Conservation (phyloP, 92 coral and sea anemone genomes). For the Parazoanthus darwini region DNA sequence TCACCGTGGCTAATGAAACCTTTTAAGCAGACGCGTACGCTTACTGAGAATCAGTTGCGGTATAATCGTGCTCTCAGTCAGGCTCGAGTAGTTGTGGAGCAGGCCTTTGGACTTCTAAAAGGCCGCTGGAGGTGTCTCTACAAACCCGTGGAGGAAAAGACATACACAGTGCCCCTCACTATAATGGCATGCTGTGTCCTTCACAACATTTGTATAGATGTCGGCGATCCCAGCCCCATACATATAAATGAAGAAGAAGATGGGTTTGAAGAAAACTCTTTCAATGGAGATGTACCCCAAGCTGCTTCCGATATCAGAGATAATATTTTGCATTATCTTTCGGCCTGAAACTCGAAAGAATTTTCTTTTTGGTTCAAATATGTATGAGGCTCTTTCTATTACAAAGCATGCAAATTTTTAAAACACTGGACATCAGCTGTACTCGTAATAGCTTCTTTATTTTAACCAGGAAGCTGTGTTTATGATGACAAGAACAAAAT, state of each 20-base stretch:
- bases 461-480: background rate
- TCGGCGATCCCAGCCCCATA: conserved; percentile 53
- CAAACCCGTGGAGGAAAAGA: conserved; percentile 53
- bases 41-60: conserved; percentile 48
- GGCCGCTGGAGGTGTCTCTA: conserved; percentile 55
- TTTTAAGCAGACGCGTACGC: conserved; percentile 53
- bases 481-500: background rate
- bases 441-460: no score
- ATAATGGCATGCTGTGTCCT: conserved; percentile 36
- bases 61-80: conserved; percentile 52
- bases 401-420: background rate
- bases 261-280: conserved; percentile 1
- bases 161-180: conserved; percentile 53
- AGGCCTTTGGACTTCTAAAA: conserved; percentile 57
- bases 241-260: conserved; percentile 40
- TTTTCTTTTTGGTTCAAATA: background rate
- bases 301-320: conserved; percentile 43
- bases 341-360: conserved; percentile 17
- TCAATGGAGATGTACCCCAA: conserved; percentile 52
- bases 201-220: conserved; percentile 51
- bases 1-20: conserved; percentile 44
- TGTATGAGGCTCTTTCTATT: conserved; percentile 4
- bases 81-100: conserved; percentile 56
- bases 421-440: conserved; percentile 4
- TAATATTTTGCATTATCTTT: conserved; percentile 51